These are phyloP conservation scores for Morbakka virulenta DNA, from an alignment of 30 jellyfish, hydroid and myxozoan genomes.

Conservation along the genomic window DNA sequence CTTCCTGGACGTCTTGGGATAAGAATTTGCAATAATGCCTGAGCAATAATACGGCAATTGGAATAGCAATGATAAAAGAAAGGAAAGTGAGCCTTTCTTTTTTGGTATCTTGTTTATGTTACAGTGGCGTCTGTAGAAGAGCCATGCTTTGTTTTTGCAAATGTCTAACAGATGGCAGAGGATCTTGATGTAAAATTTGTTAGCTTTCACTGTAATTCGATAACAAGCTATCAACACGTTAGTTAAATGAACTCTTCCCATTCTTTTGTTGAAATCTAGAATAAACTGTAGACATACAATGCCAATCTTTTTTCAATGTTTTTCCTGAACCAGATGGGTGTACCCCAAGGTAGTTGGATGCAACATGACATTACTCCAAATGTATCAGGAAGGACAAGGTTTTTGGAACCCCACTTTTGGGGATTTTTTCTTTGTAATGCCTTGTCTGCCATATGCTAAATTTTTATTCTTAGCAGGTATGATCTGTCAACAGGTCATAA, in stretches of 20 bases:
- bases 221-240: conserved; percentile 50
- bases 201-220: conserved; percentile 40
- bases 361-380: conserved; percentile 61
- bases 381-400: conserved; percentile 62
- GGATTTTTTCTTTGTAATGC: conserved; percentile 70
- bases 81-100: too few species aligned
- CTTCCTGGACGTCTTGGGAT: too few species aligned
- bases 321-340: conserved; percentile 48
- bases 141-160: conserved; percentile 67
- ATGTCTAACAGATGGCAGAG: conserved; percentile 70
- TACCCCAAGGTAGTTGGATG: conserved; percentile 53
- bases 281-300: conserved; percentile 20
- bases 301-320: conserved; percentile 16
- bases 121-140: conserved; percentile 70
- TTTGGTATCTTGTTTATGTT: neutral
- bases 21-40: too few species aligned
- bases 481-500: conserved; percentile 38
- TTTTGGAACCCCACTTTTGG: conserved; percentile 62
- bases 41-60: too few species aligned
- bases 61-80: too few species aligned
- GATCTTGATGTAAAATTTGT: conserved; percentile 53
- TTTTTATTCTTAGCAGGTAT: conserved; percentile 44
- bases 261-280: conserved; percentile 41
- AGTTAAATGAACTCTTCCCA: conserved; percentile 70
- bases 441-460: too few species aligned